Evolutionary conservation across 1,140 invertebrate species (phyloP), one percentile per base, ranked within the genome.

Genomic region (Subanguina moxae): DNA sequence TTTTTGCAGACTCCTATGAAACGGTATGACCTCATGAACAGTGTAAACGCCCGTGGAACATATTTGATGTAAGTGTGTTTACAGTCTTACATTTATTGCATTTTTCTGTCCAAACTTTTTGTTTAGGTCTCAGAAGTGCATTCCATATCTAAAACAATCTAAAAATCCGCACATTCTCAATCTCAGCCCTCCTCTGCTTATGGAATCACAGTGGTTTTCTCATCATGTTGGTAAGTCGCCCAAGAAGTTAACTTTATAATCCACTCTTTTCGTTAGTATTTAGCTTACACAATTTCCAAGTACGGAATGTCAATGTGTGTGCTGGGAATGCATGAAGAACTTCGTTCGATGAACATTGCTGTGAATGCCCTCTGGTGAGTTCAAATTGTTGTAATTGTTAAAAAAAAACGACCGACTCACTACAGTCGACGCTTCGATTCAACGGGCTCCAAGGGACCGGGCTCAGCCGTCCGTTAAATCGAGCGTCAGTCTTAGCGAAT

Each of bases 261-360:
- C 8, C 23, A 15, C 3, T 7, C 3, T 52, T 15, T 7, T 15
- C 23, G 23, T 7, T 19, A 52, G 17, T 52, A 52, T 21, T 52
- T 21, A 3, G 23, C n/a, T 52, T 19, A 52, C 48, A 52, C 94
- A 0, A 96, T 97, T 88, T 90, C 94, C 1, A 98, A 98, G 79
- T 97, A 94, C 80, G 73, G 94, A 23, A 98, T 99, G 95, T 95
- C 92, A 0, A 92, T 98, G 91, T 97, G 93, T 84, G 92, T 91
- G 0, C 85, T 98, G 15, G 80, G 95, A 45, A 95, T 97, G 92
- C 86, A 91, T 45, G 91, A 90, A 73, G 95, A 98, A 85, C 90
- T 96, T 71, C 89, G 87, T 76, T 83, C 86, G 8, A 86, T 89
- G 65, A 89, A 89, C 59, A 90, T 99, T 74, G 93, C 90, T 46